These are phyloP conservation scores for Gnathonemus echidnorhynchus DNA, from an alignment of 2,113 vertebrate genomes.

Conservation along the genomic window DNA sequence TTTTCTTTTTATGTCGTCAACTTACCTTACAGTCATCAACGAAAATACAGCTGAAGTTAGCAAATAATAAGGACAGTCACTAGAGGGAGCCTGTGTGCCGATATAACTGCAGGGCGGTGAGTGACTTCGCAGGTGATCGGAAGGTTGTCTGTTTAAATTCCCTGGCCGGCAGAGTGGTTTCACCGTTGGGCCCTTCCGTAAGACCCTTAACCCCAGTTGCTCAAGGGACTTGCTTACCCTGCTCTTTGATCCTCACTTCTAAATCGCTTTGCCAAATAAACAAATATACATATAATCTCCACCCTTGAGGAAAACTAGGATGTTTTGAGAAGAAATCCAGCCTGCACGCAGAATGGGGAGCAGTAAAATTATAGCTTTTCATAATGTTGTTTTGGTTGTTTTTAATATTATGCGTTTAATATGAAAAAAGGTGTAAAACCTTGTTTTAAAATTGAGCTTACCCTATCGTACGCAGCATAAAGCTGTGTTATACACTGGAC, in stretches of 20 bases:
- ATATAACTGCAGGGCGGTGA: not conserved
- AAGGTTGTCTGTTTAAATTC: not conserved
- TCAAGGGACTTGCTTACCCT: not conserved
- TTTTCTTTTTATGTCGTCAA: too few species aligned
- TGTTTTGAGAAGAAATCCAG: not conserved
- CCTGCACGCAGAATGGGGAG: not conserved
- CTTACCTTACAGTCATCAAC: not conserved
- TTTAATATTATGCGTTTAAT: not conserved
- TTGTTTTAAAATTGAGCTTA: not conserved
- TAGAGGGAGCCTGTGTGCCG: not conserved
- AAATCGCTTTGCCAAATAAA: not conserved
- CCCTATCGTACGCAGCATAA: not conserved
- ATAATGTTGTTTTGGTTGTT: not conserved
- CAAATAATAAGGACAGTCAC: not conserved
- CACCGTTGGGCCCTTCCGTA: not conserved
- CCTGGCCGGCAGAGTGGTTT: not conserved
- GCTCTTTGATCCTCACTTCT: not conserved
- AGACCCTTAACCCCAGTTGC: not conserved
- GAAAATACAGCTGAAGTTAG: not conserved
- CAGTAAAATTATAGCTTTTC: not conserved
- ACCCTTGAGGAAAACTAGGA: not conserved
- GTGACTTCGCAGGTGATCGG: not conserved
- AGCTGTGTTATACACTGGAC: not conserved
- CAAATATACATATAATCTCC: not conserved
- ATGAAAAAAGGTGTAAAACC: not conserved